Conservation (phyloP, 2,113 vertebrate species). For the Zosterops lateralis region DNA sequence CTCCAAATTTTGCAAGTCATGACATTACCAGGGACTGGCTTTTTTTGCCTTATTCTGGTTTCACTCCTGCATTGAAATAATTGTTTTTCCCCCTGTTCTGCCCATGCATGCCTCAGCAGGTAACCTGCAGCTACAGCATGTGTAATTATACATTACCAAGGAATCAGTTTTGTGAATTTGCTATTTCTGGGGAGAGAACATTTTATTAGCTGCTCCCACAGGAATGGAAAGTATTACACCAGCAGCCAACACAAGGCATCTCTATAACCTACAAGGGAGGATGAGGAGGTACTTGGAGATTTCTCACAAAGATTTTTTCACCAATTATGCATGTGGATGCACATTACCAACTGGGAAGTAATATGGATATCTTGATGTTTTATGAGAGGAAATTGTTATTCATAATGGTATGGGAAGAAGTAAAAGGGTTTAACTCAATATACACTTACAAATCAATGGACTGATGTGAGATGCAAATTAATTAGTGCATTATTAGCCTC, state of each 20-base stretch:
- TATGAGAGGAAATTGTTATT: not conserved
- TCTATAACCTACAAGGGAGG: not conserved
- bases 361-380: not conserved
- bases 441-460: not conserved
- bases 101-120: constrained; percentile 11
- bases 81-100: not conserved
- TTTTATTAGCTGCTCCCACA: constrained; percentile 1
- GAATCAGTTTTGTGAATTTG: not conserved
- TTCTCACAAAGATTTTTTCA: not conserved
- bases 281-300: not conserved
- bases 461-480: not conserved
- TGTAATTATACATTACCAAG: constrained; percentile 8
- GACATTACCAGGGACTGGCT: not conserved
- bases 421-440: not conserved
- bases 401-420: not conserved
- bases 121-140: constrained; percentile 15
- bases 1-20: not conserved
- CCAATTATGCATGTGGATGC: not conserved
- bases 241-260: not conserved
- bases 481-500: not conserved
- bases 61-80: not conserved
- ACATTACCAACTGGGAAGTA: not conserved
- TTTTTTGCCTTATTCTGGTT: constrained; percentile 10
- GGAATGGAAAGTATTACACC: not conserved
- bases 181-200: not conserved